Base-by-base conservation (phyloP, 2,888 invertebrate species). In the Craniophora ligustri region DNA sequence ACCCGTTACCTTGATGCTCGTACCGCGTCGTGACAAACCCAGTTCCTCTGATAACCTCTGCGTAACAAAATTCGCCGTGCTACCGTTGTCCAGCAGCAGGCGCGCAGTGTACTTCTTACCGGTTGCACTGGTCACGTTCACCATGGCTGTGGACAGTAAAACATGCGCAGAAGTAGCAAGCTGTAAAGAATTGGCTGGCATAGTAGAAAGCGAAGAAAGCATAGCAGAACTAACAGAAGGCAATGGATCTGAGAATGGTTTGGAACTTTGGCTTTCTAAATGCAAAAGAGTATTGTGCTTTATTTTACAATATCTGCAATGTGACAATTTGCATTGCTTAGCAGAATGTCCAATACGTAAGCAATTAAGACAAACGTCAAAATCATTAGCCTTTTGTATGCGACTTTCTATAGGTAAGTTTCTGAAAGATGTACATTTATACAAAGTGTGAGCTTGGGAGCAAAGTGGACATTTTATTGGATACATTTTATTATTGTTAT, bases 11-110 rank as follows among this genome's bases (percentile, higher is more conserved):
- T 26, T 64, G 44, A 56, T 26, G 36, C 39, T 46, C 18, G 53
- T 47, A 42, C 32, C 35, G 23, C 39, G 56, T 26, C 39, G 45
- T 41, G 47, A 47, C 50, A 57, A 48, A 54, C 54, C 50, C 51
- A 57, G 46, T 31, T 51, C 53, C 11, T 39, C 53, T 1, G 46
- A 28, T 14, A 55, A 46, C 11, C 16, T 34, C 35, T 40, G 8
- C 21, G 45, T 53, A 2, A 46, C 16, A 30, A 53, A 51, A 35
- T 40, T 45, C 7, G 51, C 39, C 13, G 44, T 40, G 15, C 51
- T 51, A 10, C 44, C 39, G 38, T 44, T 50, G 34, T 51, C 45
- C 15, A 51, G 44, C 32, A 44, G n/a, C 2, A 44, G 10, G 19
- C 42, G 42, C 21, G 32, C 32, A 23, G 32, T 23, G 42, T 21